These are phyloP conservation scores for Platorchestia sp. DNA, from an alignment of 1,140 invertebrate species.

Conservation along the genomic window DNA sequence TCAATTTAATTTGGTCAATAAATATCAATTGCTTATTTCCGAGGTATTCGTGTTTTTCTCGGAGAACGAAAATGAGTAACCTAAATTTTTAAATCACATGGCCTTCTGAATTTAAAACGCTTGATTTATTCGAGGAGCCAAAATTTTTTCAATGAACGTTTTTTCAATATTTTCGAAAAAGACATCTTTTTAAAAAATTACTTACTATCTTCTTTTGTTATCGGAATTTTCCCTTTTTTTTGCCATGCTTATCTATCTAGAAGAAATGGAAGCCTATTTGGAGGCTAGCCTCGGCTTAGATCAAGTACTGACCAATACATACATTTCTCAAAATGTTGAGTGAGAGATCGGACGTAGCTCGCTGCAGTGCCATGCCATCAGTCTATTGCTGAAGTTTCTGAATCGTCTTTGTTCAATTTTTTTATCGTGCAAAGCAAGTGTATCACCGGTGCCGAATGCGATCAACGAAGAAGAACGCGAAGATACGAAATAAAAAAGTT, in stretches of 20 bases:
- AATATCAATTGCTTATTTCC: neutral
- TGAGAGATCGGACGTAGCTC: neutral
- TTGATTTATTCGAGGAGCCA: neutral
- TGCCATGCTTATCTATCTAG: too few species aligned
- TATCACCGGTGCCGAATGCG: neutral
- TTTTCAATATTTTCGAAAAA: neutral
- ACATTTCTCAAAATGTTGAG: neutral
- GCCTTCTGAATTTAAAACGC: neutral
- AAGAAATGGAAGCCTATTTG: too few species aligned
- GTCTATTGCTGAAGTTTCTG: neutral
- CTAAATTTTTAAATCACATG: neutral
- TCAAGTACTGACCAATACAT: neutral
- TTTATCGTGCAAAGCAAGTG: neutral
- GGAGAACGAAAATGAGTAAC: neutral
- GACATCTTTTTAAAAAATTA: too few species aligned
- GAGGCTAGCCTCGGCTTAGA: neutral
- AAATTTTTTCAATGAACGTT: neutral
- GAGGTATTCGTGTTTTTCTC: neutral
- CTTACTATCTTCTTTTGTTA: too few species aligned
- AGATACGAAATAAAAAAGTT: neutral
- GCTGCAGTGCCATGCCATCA: neutral
- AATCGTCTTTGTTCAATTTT: neutral
- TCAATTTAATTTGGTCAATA: neutral
- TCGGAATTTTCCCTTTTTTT: too few species aligned
- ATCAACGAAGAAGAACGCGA: neutral